Percentiles rank a stretch among this genome's conserved stretches.
phyloP scores from a whole-genome alignment of 2,113 vertebrate genomes.

The Colinus virginianus region DNA sequence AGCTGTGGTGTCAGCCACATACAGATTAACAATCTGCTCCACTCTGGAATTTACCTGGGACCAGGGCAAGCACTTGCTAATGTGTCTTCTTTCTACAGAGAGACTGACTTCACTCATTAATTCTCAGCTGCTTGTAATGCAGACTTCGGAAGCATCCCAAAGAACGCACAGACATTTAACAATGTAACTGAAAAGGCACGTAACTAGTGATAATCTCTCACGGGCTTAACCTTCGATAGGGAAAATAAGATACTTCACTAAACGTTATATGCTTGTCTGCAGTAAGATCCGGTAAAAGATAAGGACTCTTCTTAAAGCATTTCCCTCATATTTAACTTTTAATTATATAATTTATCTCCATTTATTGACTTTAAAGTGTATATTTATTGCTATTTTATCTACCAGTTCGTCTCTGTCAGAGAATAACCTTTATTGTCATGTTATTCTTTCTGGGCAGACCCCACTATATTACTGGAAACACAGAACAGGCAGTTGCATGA shows the following conservation, averaged over 20 bases:
- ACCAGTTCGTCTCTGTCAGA: not conserved
- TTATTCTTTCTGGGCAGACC: not conserved
- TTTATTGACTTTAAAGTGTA: not conserved
- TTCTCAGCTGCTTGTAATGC: not conserved
- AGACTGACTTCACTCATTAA: not conserved
- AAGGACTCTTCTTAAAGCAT: not conserved
- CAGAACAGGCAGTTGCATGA: not conserved
- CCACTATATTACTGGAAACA: not conserved
- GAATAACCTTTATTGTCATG: not conserved
- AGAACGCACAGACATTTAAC: not conserved
- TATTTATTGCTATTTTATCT: not conserved
- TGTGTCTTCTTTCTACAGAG: not conserved
- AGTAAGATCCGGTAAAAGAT: not conserved
- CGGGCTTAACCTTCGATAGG: not conserved
- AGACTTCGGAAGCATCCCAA: not conserved
- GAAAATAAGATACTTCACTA: not conserved
- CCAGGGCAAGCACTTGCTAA: not conserved
- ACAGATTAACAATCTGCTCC: not conserved
- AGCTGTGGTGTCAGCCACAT: not conserved
- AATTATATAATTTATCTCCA: constrained; percentile 2
- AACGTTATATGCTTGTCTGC: not conserved
- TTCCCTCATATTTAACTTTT: constrained; percentile 19
- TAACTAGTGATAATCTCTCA: not conserved
- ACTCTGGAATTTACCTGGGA: not conserved
- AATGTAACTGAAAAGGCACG: not conserved